A percentile compares a stretch with the other conserved stretches of the same genome.
phyloP scores from a whole-genome alignment of 1,140 invertebrate genomes.

The Brachionus paranguensis region DNA sequence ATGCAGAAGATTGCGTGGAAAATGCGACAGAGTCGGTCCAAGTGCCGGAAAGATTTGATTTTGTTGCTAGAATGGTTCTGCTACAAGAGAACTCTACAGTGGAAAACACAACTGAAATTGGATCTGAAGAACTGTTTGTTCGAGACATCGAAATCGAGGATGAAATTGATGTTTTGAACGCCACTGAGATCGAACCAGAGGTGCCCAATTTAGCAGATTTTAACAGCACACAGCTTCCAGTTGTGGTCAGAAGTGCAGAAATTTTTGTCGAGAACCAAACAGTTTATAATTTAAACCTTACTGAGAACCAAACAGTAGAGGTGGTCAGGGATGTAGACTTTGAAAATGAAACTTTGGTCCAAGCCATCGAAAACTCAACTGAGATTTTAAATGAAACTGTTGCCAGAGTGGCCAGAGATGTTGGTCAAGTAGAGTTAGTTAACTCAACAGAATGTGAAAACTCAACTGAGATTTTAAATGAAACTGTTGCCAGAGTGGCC shows the following conservation, averaged over 20 bases:
- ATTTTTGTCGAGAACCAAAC: not conserved
- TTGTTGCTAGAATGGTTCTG: not conserved
- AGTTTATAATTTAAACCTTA: not conserved
- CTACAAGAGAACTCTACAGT: not conserved
- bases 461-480: not conserved
- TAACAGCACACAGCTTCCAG: not conserved
- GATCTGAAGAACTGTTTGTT: too few relatives aligned
- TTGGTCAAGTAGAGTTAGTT: not conserved
- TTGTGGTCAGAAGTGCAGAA: not conserved
- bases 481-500: not conserved
- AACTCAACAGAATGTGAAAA: not conserved
- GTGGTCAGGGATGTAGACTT: not conserved
- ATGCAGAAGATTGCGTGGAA: not conserved
- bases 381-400: not conserved
- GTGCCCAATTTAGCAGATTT: not conserved
- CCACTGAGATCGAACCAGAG: not conserved
- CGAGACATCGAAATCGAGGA: not conserved
- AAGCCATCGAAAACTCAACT: not conserved
- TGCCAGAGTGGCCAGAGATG: too few relatives aligned
- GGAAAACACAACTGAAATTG: not conserved
- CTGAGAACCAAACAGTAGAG: not conserved
- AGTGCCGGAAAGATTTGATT: constrained; percentile 11
- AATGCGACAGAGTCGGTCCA: not conserved
- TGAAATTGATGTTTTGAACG: not conserved
- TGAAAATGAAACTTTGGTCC: not conserved